Evolutionary conservation across 2,888 invertebrate genomes (phyloP).

Genomic region (Isotomurus palustris): DNA sequence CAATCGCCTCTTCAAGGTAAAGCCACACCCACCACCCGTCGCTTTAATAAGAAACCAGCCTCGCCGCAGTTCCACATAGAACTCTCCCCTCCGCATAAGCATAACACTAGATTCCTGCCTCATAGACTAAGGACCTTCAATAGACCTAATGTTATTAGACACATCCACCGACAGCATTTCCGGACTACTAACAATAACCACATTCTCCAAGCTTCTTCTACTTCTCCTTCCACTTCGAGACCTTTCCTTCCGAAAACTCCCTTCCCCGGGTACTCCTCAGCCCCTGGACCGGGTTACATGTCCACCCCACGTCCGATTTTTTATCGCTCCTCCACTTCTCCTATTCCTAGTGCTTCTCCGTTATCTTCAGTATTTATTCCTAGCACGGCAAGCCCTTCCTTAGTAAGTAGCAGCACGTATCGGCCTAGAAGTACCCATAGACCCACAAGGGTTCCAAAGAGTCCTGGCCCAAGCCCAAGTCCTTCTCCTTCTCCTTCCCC

Average conservation of each 20-base stretch:
- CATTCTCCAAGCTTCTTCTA: background rate
- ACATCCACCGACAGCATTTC: background rate
- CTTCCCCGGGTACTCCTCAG: background rate
- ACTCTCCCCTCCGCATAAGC: no score
- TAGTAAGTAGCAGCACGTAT: background rate
- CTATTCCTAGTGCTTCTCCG: conserved; percentile 8
- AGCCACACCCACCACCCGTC: no score
- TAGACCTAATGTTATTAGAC: background rate
- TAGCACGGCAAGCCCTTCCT: no score
- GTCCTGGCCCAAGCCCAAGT: background rate
- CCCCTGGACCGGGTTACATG: background rate
- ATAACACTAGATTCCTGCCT: no score
- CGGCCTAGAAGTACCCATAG: background rate
- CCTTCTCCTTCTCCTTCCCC: background rate
- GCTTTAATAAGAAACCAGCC: no score
- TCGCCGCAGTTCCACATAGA: no score
- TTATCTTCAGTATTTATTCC: background rate
- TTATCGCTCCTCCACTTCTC: conserved; percentile 16
- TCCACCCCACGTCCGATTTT: background rate
- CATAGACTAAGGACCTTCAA: no score
- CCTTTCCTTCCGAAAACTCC: background rate
- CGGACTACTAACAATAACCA: background rate
- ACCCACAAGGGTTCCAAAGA: background rate
- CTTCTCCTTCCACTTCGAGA: background rate
- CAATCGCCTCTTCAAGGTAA: no score